These are phyloP conservation scores for Stegodyphus dumicola DNA, from an alignment of 1,140 invertebrate genomes.

Conservation along the genomic window DNA sequence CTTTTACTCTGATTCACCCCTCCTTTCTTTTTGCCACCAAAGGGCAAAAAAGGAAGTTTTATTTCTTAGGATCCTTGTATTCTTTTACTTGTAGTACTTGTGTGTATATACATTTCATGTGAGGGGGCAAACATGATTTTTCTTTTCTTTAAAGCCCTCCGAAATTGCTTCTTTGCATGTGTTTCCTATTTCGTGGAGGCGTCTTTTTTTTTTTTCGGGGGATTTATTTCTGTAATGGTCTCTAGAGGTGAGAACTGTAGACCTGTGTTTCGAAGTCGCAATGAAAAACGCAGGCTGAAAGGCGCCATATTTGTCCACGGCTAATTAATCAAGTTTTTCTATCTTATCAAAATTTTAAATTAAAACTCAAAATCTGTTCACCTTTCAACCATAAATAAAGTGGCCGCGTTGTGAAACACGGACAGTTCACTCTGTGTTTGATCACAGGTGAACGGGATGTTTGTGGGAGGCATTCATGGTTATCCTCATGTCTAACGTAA, in stretches of 20 bases:
- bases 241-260: constrained; percentile 49
- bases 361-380: too few species aligned
- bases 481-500: too few species aligned
- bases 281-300: neutral
- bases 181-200: constrained; percentile 47
- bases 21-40: constrained; percentile 46
- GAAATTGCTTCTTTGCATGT: constrained; percentile 60
- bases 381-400: too few species aligned
- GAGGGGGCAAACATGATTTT: constrained; percentile 51
- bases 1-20: constrained; percentile 25
- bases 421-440: too few species aligned
- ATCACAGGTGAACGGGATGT: too few species aligned
- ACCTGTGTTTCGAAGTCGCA: neutral
- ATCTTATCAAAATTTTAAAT: too few species aligned
- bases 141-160: constrained; percentile 44
- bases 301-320: constrained; percentile 29
- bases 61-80: constrained; percentile 2
- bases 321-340: too few species aligned
- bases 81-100: constrained; percentile 42
- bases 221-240: constrained; percentile 15
- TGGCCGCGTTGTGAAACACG: too few species aligned
- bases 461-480: too few species aligned
- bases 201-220: neutral
- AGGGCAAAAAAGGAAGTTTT: constrained; percentile 13
- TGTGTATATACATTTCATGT: constrained; percentile 60